phyloP scores from a whole-genome alignment of 1,140 invertebrate genomes.

The Druon quercuslanigerum region DNA sequence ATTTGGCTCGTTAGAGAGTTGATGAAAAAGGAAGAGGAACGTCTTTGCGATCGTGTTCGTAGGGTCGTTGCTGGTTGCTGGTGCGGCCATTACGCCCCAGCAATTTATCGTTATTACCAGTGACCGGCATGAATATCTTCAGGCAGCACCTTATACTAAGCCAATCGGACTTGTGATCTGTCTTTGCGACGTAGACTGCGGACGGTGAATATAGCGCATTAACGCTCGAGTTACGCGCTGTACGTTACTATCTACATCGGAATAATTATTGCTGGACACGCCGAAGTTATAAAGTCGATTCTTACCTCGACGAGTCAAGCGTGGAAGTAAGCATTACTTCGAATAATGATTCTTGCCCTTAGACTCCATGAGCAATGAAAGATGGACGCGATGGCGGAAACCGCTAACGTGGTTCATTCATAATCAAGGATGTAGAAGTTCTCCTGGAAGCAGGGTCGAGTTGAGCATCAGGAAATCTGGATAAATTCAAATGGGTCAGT shows the following conservation, averaged over 20 bases:
- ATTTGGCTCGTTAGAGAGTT: conserved; percentile 47
- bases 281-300: conserved; percentile 57
- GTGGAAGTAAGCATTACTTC: not conserved
- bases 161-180: conserved; percentile 67
- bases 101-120: conserved; percentile 71
- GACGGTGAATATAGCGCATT: conserved; percentile 58
- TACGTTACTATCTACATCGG: conserved; percentile 69
- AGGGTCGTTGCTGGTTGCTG: conserved; percentile 42
- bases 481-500: too few species aligned
- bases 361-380: not conserved
- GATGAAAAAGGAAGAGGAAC: conserved; percentile 43
- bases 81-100: conserved; percentile 60
- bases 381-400: too few species aligned
- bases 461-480: too few species aligned
- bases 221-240: conserved; percentile 69
- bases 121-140: conserved; percentile 67
- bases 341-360: not conserved
- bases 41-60: conserved; percentile 46
- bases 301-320: conserved; percentile 45
- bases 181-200: conserved; percentile 57
- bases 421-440: too few species aligned
- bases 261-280: conserved; percentile 70
- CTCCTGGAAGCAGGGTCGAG: too few species aligned
- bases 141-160: conserved; percentile 56
- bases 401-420: too few species aligned